Percentiles rank a stretch among this genome's conserved stretches.
Conservation (phyloP, 2,113 vertebrate species). For the Mus musculus region DNA sequence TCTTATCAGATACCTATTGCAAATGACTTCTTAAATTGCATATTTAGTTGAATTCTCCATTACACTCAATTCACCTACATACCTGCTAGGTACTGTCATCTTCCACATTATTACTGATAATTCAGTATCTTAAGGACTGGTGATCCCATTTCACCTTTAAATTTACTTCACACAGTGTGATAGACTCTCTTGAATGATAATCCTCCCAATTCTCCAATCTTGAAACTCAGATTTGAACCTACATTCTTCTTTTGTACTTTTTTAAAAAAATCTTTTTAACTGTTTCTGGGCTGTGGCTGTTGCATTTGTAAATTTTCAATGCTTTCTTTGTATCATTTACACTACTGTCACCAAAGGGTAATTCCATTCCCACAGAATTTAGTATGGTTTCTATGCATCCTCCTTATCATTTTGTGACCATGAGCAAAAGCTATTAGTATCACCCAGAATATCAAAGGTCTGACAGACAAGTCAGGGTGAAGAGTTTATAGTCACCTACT, state of each 20-base stretch:
- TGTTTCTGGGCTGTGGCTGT: neutral
- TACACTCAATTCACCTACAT: neutral
- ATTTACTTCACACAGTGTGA: neutral
- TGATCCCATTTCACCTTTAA: conserved; percentile 35
- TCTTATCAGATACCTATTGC: conserved; percentile 29
- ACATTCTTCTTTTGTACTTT: neutral
- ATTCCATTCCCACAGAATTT: neutral
- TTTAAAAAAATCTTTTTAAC: neutral
- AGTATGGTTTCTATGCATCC: neutral
- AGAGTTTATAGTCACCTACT: neutral
- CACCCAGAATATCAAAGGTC: neutral
- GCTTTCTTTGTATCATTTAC: neutral
- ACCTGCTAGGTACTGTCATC: neutral
- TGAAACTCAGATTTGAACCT: neutral
- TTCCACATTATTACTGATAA: neutral
- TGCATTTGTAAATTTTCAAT: neutral
- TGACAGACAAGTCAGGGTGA: neutral
- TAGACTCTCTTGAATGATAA: neutral
- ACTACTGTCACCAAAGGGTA: neutral
- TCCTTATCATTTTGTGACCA: neutral
- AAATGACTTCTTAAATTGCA: conserved; percentile 41
- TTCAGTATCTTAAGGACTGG: conserved; percentile 21
- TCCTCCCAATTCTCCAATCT: neutral
- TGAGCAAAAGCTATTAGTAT: neutral
- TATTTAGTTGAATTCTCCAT: conserved; percentile 15